These are phyloP conservation scores for Malthinus flaveolus DNA, from an alignment of 2,888 invertebrate genomes.

Conservation along the genomic window DNA sequence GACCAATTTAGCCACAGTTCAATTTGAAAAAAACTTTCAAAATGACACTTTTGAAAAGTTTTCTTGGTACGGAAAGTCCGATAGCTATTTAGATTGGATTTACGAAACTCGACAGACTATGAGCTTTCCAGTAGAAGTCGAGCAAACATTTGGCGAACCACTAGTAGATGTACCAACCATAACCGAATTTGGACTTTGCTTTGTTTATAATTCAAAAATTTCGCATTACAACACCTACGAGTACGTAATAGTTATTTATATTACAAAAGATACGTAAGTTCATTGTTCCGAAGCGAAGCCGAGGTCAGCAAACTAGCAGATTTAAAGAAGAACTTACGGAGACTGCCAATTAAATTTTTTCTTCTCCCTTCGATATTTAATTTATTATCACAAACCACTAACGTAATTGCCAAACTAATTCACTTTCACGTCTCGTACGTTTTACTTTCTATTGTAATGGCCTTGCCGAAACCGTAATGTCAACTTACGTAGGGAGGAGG, in stretches of 20 bases:
- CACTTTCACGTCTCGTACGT: too few relatives aligned
- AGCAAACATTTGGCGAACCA: conserved; percentile 8
- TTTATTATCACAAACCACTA: too few relatives aligned
- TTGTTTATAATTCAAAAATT: conserved; percentile 16
- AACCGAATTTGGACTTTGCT: conserved; percentile 18
- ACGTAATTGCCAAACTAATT: too few relatives aligned
- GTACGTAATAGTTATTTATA: conserved; percentile 7
- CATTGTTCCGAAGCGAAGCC: too few relatives aligned
- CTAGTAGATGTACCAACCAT: conserved; percentile 1
- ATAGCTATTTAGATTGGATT: conserved; percentile 20
- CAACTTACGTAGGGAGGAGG: too few relatives aligned
- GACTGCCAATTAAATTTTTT: too few relatives aligned
- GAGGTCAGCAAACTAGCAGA: too few relatives aligned
- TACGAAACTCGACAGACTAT: background rate
- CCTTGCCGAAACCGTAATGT: too few relatives aligned
- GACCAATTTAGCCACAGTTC: background rate
- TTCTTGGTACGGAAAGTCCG: conserved; percentile 1
- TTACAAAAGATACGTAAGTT: too few relatives aligned
- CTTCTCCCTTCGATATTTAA: too few relatives aligned
- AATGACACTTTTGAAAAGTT: conserved; percentile 6
- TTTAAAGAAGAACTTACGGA: too few relatives aligned
- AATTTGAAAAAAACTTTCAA: background rate
- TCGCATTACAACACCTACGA: conserved; percentile 7
- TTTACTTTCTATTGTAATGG: too few relatives aligned
- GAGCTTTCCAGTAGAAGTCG: background rate